A percentile compares a stretch with the other conserved stretches of the same genome.
Conservation (phyloP, 2,888 invertebrate genomes). For the Cephonodes hylas region DNA sequence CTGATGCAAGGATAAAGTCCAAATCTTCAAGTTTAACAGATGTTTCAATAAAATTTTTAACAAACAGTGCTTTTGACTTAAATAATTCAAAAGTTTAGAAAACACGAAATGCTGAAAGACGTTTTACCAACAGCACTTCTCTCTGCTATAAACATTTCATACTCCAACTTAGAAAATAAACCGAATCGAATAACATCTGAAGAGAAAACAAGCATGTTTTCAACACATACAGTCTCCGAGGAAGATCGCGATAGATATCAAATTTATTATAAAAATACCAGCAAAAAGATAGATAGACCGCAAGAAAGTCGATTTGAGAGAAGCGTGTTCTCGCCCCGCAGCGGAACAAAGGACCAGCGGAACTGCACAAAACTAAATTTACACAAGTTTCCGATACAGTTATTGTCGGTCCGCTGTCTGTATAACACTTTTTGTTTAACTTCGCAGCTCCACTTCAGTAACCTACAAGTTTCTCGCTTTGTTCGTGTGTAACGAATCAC, state of each 20-base stretch:
- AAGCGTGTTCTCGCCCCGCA: not conserved
- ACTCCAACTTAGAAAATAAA: not conserved
- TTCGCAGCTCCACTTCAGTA: not conserved
- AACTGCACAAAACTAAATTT: conserved; percentile 3
- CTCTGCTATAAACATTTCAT: not conserved
- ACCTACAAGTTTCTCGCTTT: not conserved
- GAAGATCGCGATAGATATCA: not conserved
- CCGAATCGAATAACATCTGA: not conserved
- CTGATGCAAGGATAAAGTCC: no score
- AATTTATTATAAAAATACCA: not conserved
- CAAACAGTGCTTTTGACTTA: no score
- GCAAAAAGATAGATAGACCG: not conserved
- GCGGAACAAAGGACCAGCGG: not conserved
- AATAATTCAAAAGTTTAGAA: not conserved
- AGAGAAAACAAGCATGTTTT: not conserved
- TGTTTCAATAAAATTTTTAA: no score
- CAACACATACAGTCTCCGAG: not conserved
- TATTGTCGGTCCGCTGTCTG: conserved; percentile 4
- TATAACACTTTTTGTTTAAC: conserved; percentile 6
- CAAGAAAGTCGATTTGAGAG: not conserved
- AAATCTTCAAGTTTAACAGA: no score
- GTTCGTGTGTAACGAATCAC: conserved; percentile 2
- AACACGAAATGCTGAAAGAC: not conserved
- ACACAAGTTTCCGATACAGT: conserved; percentile 6
- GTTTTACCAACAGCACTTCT: not conserved